Percentiles rank a stretch among this genome's conserved stretches.
Conservation (phyloP, 2,113 vertebrate species). For the Hemiprocne comata region DNA sequence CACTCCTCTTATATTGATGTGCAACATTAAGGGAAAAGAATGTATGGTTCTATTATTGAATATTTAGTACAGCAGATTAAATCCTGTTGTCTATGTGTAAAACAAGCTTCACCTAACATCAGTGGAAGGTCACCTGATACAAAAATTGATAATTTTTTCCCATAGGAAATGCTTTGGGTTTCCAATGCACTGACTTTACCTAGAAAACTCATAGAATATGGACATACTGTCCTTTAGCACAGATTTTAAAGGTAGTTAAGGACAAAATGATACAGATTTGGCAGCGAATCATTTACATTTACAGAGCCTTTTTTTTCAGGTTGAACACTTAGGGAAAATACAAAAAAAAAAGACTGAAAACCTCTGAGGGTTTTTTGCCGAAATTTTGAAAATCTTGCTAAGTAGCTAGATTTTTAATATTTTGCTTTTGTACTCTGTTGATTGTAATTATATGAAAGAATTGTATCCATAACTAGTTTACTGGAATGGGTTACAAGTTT, state of each 20-base stretch:
- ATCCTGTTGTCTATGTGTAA: not conserved
- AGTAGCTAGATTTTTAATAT: not conserved
- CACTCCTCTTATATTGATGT: not conserved
- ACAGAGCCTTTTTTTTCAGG: not conserved
- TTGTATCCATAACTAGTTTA: not conserved
- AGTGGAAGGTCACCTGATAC: not conserved
- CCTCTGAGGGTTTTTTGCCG: not conserved
- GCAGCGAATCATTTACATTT: not conserved
- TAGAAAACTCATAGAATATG: not conserved
- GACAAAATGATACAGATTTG: not conserved
- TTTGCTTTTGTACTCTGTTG: not conserved
- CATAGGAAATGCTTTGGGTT: not conserved
- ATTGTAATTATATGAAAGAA: not conserved
- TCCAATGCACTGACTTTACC: not conserved
- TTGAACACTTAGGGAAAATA: not conserved
- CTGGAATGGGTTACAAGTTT: not conserved
- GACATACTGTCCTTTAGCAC: not conserved
- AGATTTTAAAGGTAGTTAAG: not conserved
- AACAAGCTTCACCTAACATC: not conserved
- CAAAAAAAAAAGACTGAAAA: not conserved
- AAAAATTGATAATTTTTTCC: not conserved
- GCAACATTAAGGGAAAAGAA: not conserved
- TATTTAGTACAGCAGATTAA: not conserved
- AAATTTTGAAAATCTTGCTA: not conserved
- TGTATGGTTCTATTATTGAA: not conserved